phyloP scores from a whole-genome alignment of 2,113 vertebrate genomes.

The Xyliphius kryptos region DNA sequence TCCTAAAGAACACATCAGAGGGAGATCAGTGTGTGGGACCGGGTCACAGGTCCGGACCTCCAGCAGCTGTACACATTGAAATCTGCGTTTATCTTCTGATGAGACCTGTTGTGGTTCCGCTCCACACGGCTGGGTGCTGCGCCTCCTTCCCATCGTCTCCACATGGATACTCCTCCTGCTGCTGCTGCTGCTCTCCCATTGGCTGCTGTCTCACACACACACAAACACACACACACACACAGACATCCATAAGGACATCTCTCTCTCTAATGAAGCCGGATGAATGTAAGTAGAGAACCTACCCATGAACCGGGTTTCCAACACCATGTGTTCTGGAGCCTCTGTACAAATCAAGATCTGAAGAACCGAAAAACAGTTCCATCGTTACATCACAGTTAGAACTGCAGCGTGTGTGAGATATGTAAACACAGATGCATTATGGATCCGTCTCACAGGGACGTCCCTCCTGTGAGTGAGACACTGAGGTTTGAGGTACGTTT shows the following conservation, averaged over 20 bases:
- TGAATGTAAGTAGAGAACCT: slow-evolving; percentile 24
- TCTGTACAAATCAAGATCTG: slow-evolving; percentile 69
- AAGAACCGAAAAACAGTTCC: background rate
- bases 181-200: slow-evolving; percentile 62
- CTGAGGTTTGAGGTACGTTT: too few relatives aligned
- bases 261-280: too few relatives aligned
- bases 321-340: slow-evolving; percentile 62
- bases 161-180: slow-evolving; percentile 66
- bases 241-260: too few relatives aligned
- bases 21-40: too few relatives aligned
- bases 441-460: too few relatives aligned
- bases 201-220: slow-evolving; percentile 41
- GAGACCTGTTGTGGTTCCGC: slow-evolving; percentile 64
- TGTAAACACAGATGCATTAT: too few relatives aligned
- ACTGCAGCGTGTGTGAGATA: too few relatives aligned
- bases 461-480: too few relatives aligned
- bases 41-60: too few relatives aligned
- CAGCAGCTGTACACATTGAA: too few relatives aligned
- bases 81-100: too few relatives aligned
- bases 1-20: too few relatives aligned
- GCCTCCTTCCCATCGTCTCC: slow-evolving; percentile 65
- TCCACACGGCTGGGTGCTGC: slow-evolving; percentile 61
- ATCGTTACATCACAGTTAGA: background rate
- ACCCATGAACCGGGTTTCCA: slow-evolving; percentile 67
- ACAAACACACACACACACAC: background rate